Conservation (phyloP, 2,888 invertebrate species). For the Keiferia lycopersicella region DNA sequence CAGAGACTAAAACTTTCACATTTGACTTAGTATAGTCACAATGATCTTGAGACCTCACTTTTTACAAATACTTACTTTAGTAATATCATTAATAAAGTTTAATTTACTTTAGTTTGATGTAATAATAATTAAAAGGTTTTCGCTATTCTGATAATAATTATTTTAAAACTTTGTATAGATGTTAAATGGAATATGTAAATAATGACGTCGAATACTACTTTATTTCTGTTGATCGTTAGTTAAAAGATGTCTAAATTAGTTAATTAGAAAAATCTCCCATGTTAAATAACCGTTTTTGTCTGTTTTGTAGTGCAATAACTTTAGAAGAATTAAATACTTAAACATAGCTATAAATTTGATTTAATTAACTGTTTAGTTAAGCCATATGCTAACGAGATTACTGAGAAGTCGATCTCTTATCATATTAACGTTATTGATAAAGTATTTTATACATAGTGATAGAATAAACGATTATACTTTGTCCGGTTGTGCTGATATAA, state of each 20-base stretch:
- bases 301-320: slow-evolving; percentile 53
- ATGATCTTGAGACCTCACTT: slow-evolving; percentile 50
- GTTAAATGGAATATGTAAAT: background rate
- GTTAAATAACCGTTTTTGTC: slow-evolving; percentile 29
- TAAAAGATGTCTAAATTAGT: background rate
- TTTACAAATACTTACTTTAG: slow-evolving; percentile 32
- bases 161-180: background rate
- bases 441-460: slow-evolving; percentile 48
- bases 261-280: background rate
- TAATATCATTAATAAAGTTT: background rate
- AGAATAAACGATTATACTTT: slow-evolving; percentile 3
- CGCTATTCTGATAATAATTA: background rate
- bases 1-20: background rate
- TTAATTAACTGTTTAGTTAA: slow-evolving; percentile 49
- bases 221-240: slow-evolving; percentile 1
- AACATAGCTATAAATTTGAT: slow-evolving; percentile 39
- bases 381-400: slow-evolving; percentile 68
- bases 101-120: background rate
- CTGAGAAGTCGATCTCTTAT: slow-evolving; percentile 60
- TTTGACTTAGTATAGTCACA: slow-evolving; percentile 22
- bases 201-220: background rate
- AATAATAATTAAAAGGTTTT: background rate
- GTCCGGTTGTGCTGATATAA: slow-evolving; percentile 2
- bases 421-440: slow-evolving; percentile 52
- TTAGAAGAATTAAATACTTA: slow-evolving; percentile 43